Evolutionary conservation across 1,140 invertebrate species (phyloP), one percentile per base, ranked within the genome.

Genomic region (Bombus turneri): DNA sequence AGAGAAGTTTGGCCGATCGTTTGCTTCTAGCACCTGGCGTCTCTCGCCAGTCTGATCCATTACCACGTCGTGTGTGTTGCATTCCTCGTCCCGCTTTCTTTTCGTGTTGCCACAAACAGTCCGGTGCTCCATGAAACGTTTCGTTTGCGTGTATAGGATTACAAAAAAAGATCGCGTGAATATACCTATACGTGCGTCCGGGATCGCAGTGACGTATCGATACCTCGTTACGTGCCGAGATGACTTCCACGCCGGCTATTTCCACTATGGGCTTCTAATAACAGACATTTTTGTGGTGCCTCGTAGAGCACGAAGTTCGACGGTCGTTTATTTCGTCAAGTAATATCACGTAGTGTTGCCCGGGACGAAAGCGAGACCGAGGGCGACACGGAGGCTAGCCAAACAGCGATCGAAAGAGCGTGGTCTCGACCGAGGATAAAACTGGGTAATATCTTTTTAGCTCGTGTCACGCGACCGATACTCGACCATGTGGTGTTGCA

Each of bases 371-470:
- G 37, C 18, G 37, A 73, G 37, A 31, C 62, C 22, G 53, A 59
- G 37, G 57, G 47, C 6, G 18, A 77, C 34, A n/a, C 62, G 41
- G 74, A 84, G n/a, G 18, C 59, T 62, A 39, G 15, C 43, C 31
- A 25, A 47, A 47, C 64, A 31, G 6, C 68, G 68, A 43, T 53
- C 72, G 72, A 83, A 76, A 83, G 41, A 76, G 15, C 59, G 41
- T 47, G 62, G 28, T 66, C 41, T 41, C 73, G 73, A 64, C 12
- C 18, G 64, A 83, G 31, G 31, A 66, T 47, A 12, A 81, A 81
- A 68, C 79, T 80, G 57, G 84, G 71, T 81, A 85, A 85, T 43
- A 47, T 80, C 83, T 71, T 77, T 79, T 79, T 84, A 79, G 18
- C 43, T 37, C 28, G 78, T 43, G 79, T 80, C 83, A 85, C 83